A percentile compares a stretch with the other conserved stretches of the same genome.
Conservation (phyloP, 64 coral and sea anemone genomes). For the Cladopsammia gracilis region DNA sequence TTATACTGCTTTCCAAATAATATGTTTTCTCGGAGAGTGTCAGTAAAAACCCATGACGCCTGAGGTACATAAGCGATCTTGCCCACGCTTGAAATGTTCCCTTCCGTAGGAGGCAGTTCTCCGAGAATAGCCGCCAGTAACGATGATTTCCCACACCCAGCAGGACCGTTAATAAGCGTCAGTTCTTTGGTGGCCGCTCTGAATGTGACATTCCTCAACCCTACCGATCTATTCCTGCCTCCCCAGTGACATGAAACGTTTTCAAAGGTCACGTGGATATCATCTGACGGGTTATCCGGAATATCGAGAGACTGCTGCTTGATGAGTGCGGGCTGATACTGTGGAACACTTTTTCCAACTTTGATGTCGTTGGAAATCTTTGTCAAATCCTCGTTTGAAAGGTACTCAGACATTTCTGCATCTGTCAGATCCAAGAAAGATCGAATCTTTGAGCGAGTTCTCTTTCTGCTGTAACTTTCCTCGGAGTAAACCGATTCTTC, state of each 20-base stretch:
- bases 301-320: conserved; percentile 48
- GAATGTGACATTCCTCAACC: conserved; percentile 74
- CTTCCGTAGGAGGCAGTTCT: conserved; percentile 81
- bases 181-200: conserved; percentile 78
- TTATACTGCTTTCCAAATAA: conserved; percentile 82
- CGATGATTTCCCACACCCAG: conserved; percentile 89
- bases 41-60: conserved; percentile 78
- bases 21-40: conserved; percentile 80
- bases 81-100: conserved; percentile 73
- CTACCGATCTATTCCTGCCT: conserved; percentile 55
- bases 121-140: conserved; percentile 82
- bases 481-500: conserved; percentile 67
- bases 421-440: conserved; percentile 84
- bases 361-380: conserved; percentile 78
- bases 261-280: conserved; percentile 71
- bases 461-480: conserved; percentile 63
- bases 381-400: conserved; percentile 79
- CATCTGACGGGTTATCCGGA: conserved; percentile 35
- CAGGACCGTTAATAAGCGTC: conserved; percentile 85
- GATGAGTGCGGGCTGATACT: conserved; percentile 34
- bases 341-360: conserved; percentile 56
- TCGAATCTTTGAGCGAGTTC: conserved; percentile 78
- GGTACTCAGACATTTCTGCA: conserved; percentile 68
- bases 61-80: conserved; percentile 86
- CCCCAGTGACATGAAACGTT: conserved; percentile 84